These are phyloP conservation scores for Gymnocephalus cernua DNA, from an alignment of 2,113 vertebrate species.

Conservation along the genomic window DNA sequence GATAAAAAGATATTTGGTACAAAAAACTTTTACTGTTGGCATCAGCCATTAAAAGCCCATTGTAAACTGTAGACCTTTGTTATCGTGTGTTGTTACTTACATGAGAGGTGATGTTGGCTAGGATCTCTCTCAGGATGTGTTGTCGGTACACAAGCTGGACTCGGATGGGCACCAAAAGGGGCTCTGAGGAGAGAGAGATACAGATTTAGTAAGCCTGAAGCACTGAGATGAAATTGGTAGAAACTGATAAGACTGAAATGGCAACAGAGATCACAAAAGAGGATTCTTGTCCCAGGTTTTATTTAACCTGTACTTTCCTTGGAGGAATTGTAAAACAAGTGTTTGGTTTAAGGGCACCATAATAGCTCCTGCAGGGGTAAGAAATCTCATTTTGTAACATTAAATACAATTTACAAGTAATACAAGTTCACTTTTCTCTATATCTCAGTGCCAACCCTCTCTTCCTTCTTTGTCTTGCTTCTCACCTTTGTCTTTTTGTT, in stretches of 20 bases:
- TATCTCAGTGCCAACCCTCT: too few species aligned
- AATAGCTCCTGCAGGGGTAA: not conserved
- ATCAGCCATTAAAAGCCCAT: not conserved
- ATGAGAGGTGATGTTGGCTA: conserved; percentile 88
- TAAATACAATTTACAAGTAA: too few species aligned
- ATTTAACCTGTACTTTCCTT: too few species aligned
- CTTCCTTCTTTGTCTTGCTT: not conserved
- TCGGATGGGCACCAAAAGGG: conserved; percentile 81
- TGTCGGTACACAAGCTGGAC: conserved; percentile 90
- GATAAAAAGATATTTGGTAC: not conserved
- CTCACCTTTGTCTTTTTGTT: conserved; percentile 79
- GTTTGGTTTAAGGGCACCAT: not conserved
- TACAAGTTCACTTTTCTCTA: too few species aligned
- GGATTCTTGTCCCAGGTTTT: not conserved
- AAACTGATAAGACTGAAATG: not conserved
- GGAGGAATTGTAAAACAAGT: not conserved
- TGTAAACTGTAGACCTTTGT: not conserved
- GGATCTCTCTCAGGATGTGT: conserved; percentile 88
- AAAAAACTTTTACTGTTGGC: not conserved
- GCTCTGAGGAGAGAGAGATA: conserved; percentile 79
- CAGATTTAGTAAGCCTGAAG: not conserved
- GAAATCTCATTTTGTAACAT: not conserved
- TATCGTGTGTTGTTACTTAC: conserved; percentile 77
- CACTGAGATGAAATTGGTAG: not conserved
- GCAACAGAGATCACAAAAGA: not conserved